Evolutionary conservation across 1,140 invertebrate species (phyloP).

Genomic region (Rhopalosiphum maidis): DNA sequence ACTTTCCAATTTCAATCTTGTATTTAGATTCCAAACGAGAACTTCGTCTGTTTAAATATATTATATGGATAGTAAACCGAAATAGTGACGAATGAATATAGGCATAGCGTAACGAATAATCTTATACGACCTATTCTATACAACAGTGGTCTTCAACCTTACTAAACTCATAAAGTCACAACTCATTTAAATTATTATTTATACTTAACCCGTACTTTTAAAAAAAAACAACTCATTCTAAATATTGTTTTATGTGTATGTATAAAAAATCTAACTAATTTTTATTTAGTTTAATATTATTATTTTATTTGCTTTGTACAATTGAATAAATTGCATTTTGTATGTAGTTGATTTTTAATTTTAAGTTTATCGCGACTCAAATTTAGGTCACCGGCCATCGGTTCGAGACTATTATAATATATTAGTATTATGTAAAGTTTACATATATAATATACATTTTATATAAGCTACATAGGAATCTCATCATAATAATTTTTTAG

Average conservation of each 20-base stretch:
- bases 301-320: not conserved
- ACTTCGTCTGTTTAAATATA: not conserved
- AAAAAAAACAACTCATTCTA: not conserved
- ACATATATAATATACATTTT: too few relatives aligned
- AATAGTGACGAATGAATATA: not conserved
- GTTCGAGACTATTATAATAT: not conserved
- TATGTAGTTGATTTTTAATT: not conserved
- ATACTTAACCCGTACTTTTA: rapidly evolving
- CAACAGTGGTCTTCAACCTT: not conserved
- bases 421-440: too few relatives aligned
- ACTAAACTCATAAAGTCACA: not conserved
- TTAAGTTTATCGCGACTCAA: not conserved
- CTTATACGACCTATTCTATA: not conserved
- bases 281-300: not conserved
- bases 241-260: not conserved
- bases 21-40: not conserved
- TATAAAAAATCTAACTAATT: not conserved
- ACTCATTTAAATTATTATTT: not conserved
- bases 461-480: not conserved
- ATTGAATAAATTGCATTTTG: not conserved
- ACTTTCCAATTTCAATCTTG: not conserved
- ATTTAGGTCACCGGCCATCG: not conserved
- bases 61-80: not conserved
- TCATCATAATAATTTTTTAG: not conserved
- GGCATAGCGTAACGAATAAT: not conserved